These are phyloP conservation scores for Petrocephalus sullivani DNA, from an alignment of 2,797 vertebrate genomes.

Conservation along the genomic window DNA sequence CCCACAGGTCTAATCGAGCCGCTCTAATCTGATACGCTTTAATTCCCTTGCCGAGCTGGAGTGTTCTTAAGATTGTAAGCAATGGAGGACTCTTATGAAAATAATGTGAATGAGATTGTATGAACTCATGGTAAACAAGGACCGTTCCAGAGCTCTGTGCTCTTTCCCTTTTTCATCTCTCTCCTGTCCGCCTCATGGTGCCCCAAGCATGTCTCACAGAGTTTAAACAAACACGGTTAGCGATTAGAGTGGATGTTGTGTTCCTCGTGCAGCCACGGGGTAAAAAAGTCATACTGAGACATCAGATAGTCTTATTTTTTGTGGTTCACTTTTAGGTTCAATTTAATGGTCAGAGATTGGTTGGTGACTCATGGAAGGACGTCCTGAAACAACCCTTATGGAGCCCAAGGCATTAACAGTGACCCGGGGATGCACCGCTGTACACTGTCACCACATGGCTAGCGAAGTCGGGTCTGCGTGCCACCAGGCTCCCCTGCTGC, in stretches of 20 bases:
- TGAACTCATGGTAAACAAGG: slow-evolving; percentile 8
- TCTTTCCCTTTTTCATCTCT: not conserved
- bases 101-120: not conserved
- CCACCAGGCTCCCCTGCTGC: not conserved
- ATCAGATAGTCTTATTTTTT: slow-evolving; percentile 17
- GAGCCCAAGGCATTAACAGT: not conserved
- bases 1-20: not conserved
- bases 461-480: no score
- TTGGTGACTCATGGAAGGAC: slow-evolving; percentile 1
- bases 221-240: slow-evolving; percentile 11
- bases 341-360: not conserved
- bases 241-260: not conserved
- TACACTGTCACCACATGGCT: not conserved
- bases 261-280: not conserved
- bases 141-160: not conserved
- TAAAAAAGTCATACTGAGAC: slow-evolving; percentile 11
- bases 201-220: not conserved
- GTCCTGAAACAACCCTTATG: slow-evolving; percentile 13
- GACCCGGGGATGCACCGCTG: not conserved
- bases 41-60: not conserved
- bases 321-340: slow-evolving; percentile 8
- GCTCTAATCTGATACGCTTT: not conserved
- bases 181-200: not conserved
- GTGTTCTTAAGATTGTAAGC: not conserved
- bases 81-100: not conserved